Percentiles rank a stretch among this genome's conserved stretches.
Conservation (phyloP, 1,140 invertebrate species). For the Rhagoletis pomonella region DNA sequence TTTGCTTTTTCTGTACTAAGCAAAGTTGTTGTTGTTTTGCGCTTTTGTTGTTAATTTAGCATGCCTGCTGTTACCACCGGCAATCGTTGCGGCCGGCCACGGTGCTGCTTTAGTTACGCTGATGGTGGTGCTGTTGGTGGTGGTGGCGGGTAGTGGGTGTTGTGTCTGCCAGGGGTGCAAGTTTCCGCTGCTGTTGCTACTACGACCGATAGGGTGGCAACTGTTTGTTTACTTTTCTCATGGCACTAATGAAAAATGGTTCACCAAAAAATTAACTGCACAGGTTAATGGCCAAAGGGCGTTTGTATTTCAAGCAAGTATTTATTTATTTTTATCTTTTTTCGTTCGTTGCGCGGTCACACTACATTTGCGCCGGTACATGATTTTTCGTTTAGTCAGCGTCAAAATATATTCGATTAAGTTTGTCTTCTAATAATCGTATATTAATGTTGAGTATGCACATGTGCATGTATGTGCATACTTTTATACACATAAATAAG, state of each 20-base stretch:
- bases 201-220: neutral
- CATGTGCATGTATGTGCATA: neutral
- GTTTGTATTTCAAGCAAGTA: neutral
- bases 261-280: conserved; percentile 22
- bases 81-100: conserved; percentile 9
- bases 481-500: neutral
- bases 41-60: conserved; percentile 43
- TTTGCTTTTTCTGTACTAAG: neutral
- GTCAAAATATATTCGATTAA: neutral
- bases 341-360: neutral
- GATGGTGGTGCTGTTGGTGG: neutral
- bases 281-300: conserved; percentile 15
- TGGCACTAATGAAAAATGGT: conserved; percentile 48
- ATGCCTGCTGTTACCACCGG: conserved; percentile 29
- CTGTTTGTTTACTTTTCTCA: conserved; percentile 36
- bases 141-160: neutral
- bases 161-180: neutral
- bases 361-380: conserved; percentile 32
- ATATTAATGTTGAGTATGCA: neutral
- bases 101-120: neutral
- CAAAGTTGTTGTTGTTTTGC: neutral
- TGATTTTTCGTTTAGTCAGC: conserved; percentile 10
- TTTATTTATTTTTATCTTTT: neutral
- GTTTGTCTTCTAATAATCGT: neutral
- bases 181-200: neutral